Evolutionary conservation across 2,888 invertebrate genomes (phyloP).

Genomic region (Horisme vitalbata): DNA sequence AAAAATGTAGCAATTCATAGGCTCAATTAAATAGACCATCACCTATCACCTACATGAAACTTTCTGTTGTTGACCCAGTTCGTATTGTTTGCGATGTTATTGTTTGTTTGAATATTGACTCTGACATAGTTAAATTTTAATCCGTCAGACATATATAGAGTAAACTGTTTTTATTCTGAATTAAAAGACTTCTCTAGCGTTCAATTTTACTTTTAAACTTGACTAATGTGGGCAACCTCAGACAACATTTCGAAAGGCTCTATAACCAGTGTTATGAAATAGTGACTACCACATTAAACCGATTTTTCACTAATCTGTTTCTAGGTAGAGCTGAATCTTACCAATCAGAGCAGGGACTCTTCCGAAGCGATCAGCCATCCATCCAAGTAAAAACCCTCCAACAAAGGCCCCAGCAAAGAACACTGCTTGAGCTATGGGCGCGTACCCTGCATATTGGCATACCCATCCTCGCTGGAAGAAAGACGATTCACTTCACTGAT

Average conservation of each 20-base stretch:
- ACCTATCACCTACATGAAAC: slow-evolving; percentile 7
- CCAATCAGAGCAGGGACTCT: slow-evolving; percentile 73
- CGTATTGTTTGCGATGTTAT: slow-evolving; percentile 6
- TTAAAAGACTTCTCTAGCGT: no score
- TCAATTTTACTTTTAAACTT: no score
- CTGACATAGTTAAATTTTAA: background rate
- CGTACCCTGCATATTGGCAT: slow-evolving; percentile 61
- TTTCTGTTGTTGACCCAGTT: slow-evolving; percentile 14
- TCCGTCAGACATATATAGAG: background rate
- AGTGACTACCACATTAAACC: no score
- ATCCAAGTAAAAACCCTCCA: slow-evolving; percentile 69
- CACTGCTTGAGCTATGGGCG: slow-evolving; percentile 63
- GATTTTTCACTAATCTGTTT: no score
- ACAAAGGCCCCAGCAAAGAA: slow-evolving; percentile 69
- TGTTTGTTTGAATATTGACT: slow-evolving; percentile 1
- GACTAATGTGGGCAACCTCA: no score
- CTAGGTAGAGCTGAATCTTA: no score
- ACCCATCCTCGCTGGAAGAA: slow-evolving; percentile 69
- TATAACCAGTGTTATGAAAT: no score
- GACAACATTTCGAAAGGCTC: no score
- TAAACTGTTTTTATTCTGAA: no score
- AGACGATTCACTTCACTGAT: no score
- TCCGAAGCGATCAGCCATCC: slow-evolving; percentile 70
- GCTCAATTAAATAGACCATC: slow-evolving; percentile 3
- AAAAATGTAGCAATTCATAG: no score